Base-by-base conservation (phyloP, 1,140 invertebrate species). In the Littorina saxatilis region DNA sequence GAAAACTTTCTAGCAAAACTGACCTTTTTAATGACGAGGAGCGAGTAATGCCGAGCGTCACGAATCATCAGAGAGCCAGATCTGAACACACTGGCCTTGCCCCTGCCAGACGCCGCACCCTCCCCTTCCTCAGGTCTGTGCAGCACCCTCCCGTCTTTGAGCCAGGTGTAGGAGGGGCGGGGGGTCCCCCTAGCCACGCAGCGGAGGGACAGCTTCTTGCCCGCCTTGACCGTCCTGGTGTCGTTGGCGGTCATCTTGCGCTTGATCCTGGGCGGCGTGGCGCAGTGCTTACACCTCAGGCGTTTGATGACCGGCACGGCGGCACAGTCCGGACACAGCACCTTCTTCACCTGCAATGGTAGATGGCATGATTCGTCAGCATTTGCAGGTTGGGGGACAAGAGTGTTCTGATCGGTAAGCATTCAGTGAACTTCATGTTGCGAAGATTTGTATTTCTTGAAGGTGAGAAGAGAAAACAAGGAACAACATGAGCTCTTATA, bases 241-340 rank as follows among this genome's bases (percentile, higher is more conserved):
- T 66, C n/a, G 76, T 63, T 63, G 39, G 35, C 35, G 23, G 17
- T n/a, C 76, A 78, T 78, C 32, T 61, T 39, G 32, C 76, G 55
- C 15, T 29, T 61, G 55, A 78, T 78, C 11, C 11, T 43, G 35
- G 76, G 76, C 32, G 40, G 39, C 15, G 52, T 37, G 27, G 76
- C 76, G 29, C 76, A 78, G 37, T 78, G 52, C 76, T 78, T 58
- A 27, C 76, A 78, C 43, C 55, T 55, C n/a, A 78, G 76, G 27
- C n/a, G 27, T 29, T 43, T 78, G 58, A 78, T 78, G 20, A 78
- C 76, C 23, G 76, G 76, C 58, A 20, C 55, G 1, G 76, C 17
- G 23, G 52, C 17, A 13, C 76, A 78, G 52, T 39, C 76, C 1
- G 55, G 37, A 32, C 76, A 78, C 76, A 78, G 37, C 37, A 78